Base-by-base conservation (phyloP, 2,797 vertebrate genomes). In the Pogonophryne albipinna region DNA sequence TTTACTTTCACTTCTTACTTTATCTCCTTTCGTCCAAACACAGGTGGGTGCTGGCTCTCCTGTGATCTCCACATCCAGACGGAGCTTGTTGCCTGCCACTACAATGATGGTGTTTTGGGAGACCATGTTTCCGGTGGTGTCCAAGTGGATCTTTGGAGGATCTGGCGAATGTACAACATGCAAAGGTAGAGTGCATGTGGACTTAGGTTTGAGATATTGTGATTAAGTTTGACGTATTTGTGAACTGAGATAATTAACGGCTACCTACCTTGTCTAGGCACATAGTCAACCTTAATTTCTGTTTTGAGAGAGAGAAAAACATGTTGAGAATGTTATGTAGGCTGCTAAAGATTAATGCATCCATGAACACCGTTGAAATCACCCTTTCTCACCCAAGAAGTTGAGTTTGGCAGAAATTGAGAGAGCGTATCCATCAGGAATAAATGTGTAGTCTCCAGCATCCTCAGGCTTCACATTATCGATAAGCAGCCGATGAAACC, bases 211-310 rank as follows among this genome's bases (percentile, higher is more conserved):
- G 20, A 17, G 9, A 50, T 47, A 57, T 60, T 14, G 58, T 41
- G 12, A 56, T 16, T 49, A 27, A 20, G 66, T 66, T 44, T 38
- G 3, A 50, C n/a, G 60, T 27, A 52, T 59, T 62, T 57, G 17
- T 61, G 8, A 70, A 46, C 13, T 14, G 10, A 45, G 12, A 17
- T 41, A 41, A n/a, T n/a, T n/a, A n/a, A 71, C 61, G 52, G 31
- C 6, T n/a, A 60, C 93, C 42, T 76, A 95, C 95, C 95, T 93
- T 96, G 95, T 80, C 96, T 95, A 1, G 97, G 97, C 14, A 97
- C 96, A 0, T 97, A 98, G 81, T 97, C 97, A 11, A 98, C 95
- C 93, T 97, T 98, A 85, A 98, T 96, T 93, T 98, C 97, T 97
- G 86, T 68, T 74, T 68, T 50, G 62, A 76, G 57, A 83, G 56